Evolutionary conservation across 2,113 vertebrate species (phyloP), one percentile per base, ranked within the genome.

Genomic region (Brevimyrus niger): DNA sequence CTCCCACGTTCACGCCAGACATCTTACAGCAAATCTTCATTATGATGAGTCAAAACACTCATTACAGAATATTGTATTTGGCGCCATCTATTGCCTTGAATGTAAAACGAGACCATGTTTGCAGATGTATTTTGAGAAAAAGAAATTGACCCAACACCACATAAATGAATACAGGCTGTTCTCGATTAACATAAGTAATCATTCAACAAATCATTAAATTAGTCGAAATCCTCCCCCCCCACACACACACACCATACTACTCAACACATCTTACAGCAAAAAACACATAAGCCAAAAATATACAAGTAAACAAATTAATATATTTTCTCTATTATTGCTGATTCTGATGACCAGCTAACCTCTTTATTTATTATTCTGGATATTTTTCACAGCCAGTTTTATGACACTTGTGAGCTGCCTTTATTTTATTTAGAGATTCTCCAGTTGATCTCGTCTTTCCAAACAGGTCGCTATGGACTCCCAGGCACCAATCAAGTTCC

Each of bases 381-480:
- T 69, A 65, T 69, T 4, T 69, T 13, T 69, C 61, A 69, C n/a
- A 27, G 61, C 31, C 61, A 69, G 4, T 69, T 69, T 69, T 31
- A 69, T 27, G n/a, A 4, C n/a, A 31, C 10, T 4, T 13, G 61
- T 2, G 3, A 27, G n/a, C 61, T 65, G 61, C 61, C n/a, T 65
- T 5, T 35, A 27, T 35, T 3, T 76, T 76, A 38, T 76, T 76
- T n/a, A 6, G 31, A 38, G 1, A 76, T 38, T 76, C 69, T 76
- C 11, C 35, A 1, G 5, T 76, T 35, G 31, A 46, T 55, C 23
- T 55, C 11, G 80, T 46, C 84, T 91, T 44, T 91, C 90, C 90
- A 89, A 58, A 5, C 95, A 99, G 98, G 93, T 99, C 23, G 92
- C 92, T 90, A 94, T 95, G 50, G 97, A 98, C 0, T 89, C 92